Base-by-base conservation (phyloP, 2,113 vertebrate species). In the Prunella fulvescens region DNA sequence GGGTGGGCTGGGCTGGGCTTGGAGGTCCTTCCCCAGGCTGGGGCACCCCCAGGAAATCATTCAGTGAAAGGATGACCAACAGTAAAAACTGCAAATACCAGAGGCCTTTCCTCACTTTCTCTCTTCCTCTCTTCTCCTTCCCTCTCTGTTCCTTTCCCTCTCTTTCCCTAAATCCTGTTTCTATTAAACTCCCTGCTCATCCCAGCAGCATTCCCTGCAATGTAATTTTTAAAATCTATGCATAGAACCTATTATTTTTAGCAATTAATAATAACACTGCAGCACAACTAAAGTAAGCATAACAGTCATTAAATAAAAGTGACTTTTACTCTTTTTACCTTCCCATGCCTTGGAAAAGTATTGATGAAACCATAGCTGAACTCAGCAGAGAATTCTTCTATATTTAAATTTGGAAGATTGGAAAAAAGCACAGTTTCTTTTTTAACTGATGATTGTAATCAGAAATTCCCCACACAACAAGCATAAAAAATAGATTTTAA, bases 311-410 rank as follows among this genome's bases (percentile, higher is more conserved):
- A 98, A 97, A 93, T 86, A 90, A 95, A 95, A 80, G 84, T 67
- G 54, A 91, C 90, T 96, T 96, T 94, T 97, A 97, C 97, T 93
- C 89, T 92, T 96, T 97, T 87, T 96, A 96, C 97, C 96, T 90
- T 94, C 89, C 94, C 93, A 62, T 85, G 56, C 84, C 84, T 97
- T 94, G 77, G 97, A 93, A 96, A 96, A 97, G 95, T 95, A 97
- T 96, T 96, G 94, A 95, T 60, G 90, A 96, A 97, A 96, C 89
- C 90, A 95, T 44, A 95, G 94, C 97, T 98, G 97, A 96, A 62
- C 80, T 71, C 69, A 57, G 91, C 87, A 74, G 77, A 96, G 92
- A 91, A 67, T 85, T 97, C 73, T 54, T 89, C 74, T 76, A 37
- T 48, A 84, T 96, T 93, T 94, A 96, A 95, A 95, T 67, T 87